Evolutionary conservation across 2,113 vertebrate species (phyloP), one percentile per base, ranked within the genome.

Genomic region (Pluvialis apricaria): DNA sequence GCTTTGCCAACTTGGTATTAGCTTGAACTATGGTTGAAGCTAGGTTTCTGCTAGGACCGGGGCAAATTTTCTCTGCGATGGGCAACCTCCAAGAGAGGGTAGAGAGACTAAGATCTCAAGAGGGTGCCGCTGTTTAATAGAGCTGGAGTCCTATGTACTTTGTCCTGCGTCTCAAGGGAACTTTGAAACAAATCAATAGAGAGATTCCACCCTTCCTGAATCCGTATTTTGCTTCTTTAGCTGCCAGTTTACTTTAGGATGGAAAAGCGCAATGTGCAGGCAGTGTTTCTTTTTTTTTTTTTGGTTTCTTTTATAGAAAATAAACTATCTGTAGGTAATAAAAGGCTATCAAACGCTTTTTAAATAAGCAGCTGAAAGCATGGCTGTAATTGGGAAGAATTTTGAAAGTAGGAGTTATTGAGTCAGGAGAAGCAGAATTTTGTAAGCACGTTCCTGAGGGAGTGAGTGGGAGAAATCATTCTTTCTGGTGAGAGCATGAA

Each of bases 381-480:
- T 54, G 44, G 83, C 75, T 70, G 34, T 88, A 82, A 76, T 31
- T 69, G 77, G 57, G 54, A 96, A 80, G 68, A 42, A 51, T 68
- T 88, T 76, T 93, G 26, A 47, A n/a, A 20, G 21, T 60, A 36
- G 83, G 24, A 94, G 17, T 90, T 82, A 82, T 4, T 85, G 70
- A 83, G 84, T 70, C 9, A 2, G 60, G 80, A 94, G 55, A 83
- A 91, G 52, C n/a, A 47, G 38, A 65, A 47, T 77, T 90, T 85
- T 90, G 55, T 8, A 86, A 95, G 66, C 73, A n/a, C 28, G 28
- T 79, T 90, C 86, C 51, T 73, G 25, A 92, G 44, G 58, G 77
- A 91, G 61, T 62, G 88, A 95, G 84, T 95, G 79, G 91, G 91
- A 96, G 92, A 92, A 94, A 79, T 47, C 8, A 49, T 95, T 90